phyloP scores from a whole-genome alignment of 2,113 vertebrate species.

The Mesembrinibis cayennensis region DNA sequence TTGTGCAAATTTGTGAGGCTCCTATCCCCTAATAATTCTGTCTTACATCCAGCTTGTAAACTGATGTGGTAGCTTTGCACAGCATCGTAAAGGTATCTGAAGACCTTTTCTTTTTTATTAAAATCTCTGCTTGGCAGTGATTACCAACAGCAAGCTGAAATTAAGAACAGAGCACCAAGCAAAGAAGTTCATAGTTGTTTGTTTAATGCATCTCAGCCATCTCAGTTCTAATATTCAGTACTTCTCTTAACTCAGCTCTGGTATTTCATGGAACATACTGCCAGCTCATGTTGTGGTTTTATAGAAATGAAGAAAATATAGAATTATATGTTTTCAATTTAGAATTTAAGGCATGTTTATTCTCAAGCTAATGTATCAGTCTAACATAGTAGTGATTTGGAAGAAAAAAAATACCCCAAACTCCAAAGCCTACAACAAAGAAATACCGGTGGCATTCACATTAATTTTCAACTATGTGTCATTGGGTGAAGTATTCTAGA shows the following conservation, averaged over 20 bases:
- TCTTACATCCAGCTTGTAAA: neutral
- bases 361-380: neutral
- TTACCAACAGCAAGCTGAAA: neutral
- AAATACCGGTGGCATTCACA: neutral
- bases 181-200: neutral
- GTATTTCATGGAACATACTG: neutral
- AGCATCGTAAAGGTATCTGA: neutral
- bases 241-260: neutral
- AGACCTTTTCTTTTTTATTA: neutral
- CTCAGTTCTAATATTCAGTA: neutral
- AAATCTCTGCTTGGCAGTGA: neutral
- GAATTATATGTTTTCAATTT: constrained; percentile 1
- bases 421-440: neutral
- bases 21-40: neutral
- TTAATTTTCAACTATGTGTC: neutral
- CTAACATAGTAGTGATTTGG: neutral
- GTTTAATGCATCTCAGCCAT: neutral
- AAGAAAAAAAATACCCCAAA: neutral
- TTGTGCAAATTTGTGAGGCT: neutral
- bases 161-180: neutral
- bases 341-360: neutral
- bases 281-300: neutral
- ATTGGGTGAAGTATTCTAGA: neutral
- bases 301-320: neutral
- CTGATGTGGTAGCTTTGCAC: neutral